phyloP scores from a whole-genome alignment of 2,797 vertebrate genomes.

The Uromys caudimaculatus region DNA sequence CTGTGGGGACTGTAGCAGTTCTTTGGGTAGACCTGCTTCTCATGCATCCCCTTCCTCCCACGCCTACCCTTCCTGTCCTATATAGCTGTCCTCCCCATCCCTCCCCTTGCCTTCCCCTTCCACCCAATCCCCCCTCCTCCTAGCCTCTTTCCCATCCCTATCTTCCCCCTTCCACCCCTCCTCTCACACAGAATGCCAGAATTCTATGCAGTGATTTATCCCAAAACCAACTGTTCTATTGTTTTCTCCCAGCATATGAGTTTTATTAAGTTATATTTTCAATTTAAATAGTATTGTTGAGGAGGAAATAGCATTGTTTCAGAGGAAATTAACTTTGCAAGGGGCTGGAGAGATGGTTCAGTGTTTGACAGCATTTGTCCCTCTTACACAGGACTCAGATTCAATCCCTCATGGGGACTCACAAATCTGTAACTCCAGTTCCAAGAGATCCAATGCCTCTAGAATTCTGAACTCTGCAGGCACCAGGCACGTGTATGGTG shows the following conservation, averaged over 20 bases:
- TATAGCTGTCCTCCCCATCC: too few species aligned
- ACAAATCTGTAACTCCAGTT: background rate
- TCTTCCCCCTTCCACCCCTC: background rate
- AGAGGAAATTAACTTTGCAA: background rate
- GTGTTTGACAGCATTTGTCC: background rate
- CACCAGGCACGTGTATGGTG: background rate
- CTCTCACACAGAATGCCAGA: background rate
- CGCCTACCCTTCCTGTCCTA: too few species aligned
- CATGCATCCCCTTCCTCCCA: background rate
- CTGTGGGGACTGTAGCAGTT: background rate
- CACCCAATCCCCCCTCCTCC: background rate
- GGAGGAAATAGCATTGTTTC: background rate
- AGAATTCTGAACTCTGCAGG: background rate
- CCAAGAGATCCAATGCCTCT: too few species aligned
- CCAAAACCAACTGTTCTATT: background rate
- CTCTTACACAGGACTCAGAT: background rate
- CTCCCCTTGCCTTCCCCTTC: too few species aligned
- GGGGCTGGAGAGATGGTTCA: background rate
- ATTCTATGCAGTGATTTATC: background rate
- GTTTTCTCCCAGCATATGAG: background rate
- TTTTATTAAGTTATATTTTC: conserved; percentile 32
- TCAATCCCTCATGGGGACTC: too few species aligned
- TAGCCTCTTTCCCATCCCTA: background rate
- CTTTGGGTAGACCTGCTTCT: background rate
- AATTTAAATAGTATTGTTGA: background rate